Base-by-base conservation (phyloP, 2,888 invertebrate species). In the Saturnia japonica region DNA sequence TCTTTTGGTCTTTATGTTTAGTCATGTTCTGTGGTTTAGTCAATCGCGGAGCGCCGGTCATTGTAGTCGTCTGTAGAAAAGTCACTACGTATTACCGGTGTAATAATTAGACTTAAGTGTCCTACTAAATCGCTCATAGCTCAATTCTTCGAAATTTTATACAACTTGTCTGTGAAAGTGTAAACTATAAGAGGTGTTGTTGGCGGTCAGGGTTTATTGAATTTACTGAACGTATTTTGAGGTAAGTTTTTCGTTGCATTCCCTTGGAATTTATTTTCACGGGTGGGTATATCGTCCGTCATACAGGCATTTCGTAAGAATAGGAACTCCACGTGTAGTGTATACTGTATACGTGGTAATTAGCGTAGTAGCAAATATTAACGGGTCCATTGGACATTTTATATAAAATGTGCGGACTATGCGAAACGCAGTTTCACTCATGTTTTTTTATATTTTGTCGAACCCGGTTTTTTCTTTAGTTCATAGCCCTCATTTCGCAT, bases 21-120 rank as follows among this genome's bases (percentile, higher is more conserved):
- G n/a, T n/a, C n/a, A n/a, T n/a, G n/a, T n/a, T n/a, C n/a, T n/a
- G n/a, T n/a, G n/a, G n/a, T n/a, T n/a, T n/a, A 91, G 91, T 93
- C 82, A 82, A 76, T 91, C 89, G 91, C 85, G 88, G 75, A 83
- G 76, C 79, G 85, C 89, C 89, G 91, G 90, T 83, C 71, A 68
- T 77, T 69, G 88, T 90, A 88, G 92, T 91, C 87, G 91, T 86
- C 86, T 88, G 78, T 80, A 77, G 83, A 85, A 82, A 81, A 77
- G 88, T 90, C 88, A 91, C 90, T 93, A 88, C 89, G 77, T 74
- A 72, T 78, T 81, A 80, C 91, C 93, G 93, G 91, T 88, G 74
- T 75, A 74, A 77, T 86, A 85, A n/a, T n/a, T n/a, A n/a, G n/a
- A n/a, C 6, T 88, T 82, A 78, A 85, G 89, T 89, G 88, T 84